Evolutionary conservation across 2,797 vertebrate genomes (phyloP), one percentile per base, ranked within the genome.

Genomic region (Hemitrygon akajei): DNA sequence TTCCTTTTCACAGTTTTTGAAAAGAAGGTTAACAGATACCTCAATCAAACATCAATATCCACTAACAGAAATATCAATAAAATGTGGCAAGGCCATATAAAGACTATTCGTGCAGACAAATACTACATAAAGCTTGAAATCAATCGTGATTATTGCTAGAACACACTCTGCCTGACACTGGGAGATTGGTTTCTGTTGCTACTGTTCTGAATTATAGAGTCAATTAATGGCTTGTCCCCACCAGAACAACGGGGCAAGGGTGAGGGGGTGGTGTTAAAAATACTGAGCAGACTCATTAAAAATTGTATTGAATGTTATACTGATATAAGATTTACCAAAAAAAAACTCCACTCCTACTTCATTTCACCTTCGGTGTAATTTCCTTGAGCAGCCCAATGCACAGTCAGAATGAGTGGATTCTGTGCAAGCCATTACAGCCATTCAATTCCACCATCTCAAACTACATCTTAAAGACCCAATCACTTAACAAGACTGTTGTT

Each of bases 101-200:
- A 96, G 97, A 97, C 95, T 94, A 96, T 94, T 73, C 96, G 97
- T 96, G 96, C 95, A 97, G 96, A 97, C 96, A 97, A 95, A 97
- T 95, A 95, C 97, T 97, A 98, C 97, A 95, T 98, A 99, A 99
- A 99, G 98, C 98, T 98, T 98, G 98, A 97, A 97, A 96, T 98
- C 97, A 96, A 97, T 97, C 97, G 97, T 97, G 97, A 97, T 98
- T 97, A 98, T 97, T 98, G 97, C 97, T 96, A 96, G 96, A 96
- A 95, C 96, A 95, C 93, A 96, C 96, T 96, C 96, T 95, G 96
- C 96, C 95, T 94, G 86, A 94, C 93, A 95, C 96, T 94, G 96
- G 96, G 96, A 95, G 96, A 94, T 95, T 94, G 94, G 94, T 91
- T 94, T 94, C 92, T 96, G 95, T 93, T 95, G 96, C 96, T 96